These are phyloP conservation scores for Dascyllus trimaculatus DNA, from an alignment of 2,113 vertebrate species.

Conservation along the genomic window DNA sequence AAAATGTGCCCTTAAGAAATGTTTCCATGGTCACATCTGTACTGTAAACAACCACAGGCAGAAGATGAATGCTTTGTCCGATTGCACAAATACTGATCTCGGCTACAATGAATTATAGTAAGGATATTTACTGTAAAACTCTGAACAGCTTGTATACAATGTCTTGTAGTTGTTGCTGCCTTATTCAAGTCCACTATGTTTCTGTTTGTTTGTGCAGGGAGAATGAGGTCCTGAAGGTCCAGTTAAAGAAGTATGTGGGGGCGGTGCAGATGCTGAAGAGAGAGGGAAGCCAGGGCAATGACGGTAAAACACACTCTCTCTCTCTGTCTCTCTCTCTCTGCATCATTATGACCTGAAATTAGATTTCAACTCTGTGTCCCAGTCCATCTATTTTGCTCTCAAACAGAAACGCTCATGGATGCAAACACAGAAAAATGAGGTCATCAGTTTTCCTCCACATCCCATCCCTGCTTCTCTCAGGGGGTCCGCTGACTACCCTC, in stretches of 20 bases:
- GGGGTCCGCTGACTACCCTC: constrained; percentile 19
- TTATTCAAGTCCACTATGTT: neutral
- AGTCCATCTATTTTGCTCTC: constrained; percentile 50
- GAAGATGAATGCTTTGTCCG: neutral
- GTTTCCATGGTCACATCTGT: neutral
- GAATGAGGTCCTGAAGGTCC: constrained; percentile 99
- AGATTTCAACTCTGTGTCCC: constrained; percentile 49
- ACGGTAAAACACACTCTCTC: constrained; percentile 86
- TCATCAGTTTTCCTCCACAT: constrained; percentile 43
- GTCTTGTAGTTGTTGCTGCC: neutral
- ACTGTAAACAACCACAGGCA: neutral
- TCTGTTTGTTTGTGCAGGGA: constrained; percentile 85
- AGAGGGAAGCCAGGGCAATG: constrained; percentile 90
- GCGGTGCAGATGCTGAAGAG: constrained; percentile 99
- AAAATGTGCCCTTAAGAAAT: neutral
- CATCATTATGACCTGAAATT: constrained; percentile 52
- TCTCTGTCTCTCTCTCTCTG: neutral
- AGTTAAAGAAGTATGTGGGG: constrained; percentile 98
- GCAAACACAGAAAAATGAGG: constrained; percentile 42
- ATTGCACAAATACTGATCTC: neutral
- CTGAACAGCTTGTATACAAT: neutral
- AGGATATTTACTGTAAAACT: constrained; percentile 9
- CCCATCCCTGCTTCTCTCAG: constrained; percentile 37
- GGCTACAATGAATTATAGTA: neutral
- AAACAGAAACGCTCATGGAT: constrained; percentile 31